phyloP scores from a whole-genome alignment of 2,888 invertebrate species.

The Leucozona laternaria region DNA sequence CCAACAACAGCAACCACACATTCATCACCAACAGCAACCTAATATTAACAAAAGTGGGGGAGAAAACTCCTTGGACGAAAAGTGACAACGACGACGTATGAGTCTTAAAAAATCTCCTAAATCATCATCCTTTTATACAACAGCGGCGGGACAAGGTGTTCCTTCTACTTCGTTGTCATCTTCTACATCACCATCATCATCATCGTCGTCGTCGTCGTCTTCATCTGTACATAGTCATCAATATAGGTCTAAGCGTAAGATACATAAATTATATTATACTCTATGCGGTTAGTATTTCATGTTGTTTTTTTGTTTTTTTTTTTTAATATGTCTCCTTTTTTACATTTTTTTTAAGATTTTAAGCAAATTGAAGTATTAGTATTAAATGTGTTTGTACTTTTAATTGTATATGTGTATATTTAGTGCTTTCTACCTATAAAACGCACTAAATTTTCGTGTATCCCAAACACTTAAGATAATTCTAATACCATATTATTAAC shows the following conservation, averaged over 20 bases:
- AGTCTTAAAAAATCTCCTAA: conserved; percentile 79
- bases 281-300: conserved; percentile 81
- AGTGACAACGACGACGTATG: conserved; percentile 83
- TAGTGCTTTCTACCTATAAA: conserved; percentile 43
- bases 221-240: conserved; percentile 78
- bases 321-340: conserved; percentile 59
- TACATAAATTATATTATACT: conserved; percentile 83
- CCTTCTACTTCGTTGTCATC: conserved; percentile 76
- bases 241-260: conserved; percentile 81
- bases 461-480: conserved; percentile 57
- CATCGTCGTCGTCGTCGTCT: conserved; percentile 76
- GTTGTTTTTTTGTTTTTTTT: conserved; percentile 65
- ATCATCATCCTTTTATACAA: conserved; percentile 60
- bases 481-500: conserved; percentile 60
- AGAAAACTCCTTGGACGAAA: conserved; percentile 81
- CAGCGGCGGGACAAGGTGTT: conserved; percentile 76
- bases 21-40: conserved; percentile 77
- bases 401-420: conserved; percentile 53
- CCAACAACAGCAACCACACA: conserved; percentile 76
- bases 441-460: conserved; percentile 41
- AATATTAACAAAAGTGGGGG: conserved; percentile 72
- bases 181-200: conserved; percentile 68
- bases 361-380: conserved; percentile 58
- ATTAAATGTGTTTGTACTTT: conserved; percentile 66
- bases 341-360: conserved; percentile 41